phyloP scores from a whole-genome alignment of 1,140 invertebrate genomes.

The Orussus abietinus region DNA sequence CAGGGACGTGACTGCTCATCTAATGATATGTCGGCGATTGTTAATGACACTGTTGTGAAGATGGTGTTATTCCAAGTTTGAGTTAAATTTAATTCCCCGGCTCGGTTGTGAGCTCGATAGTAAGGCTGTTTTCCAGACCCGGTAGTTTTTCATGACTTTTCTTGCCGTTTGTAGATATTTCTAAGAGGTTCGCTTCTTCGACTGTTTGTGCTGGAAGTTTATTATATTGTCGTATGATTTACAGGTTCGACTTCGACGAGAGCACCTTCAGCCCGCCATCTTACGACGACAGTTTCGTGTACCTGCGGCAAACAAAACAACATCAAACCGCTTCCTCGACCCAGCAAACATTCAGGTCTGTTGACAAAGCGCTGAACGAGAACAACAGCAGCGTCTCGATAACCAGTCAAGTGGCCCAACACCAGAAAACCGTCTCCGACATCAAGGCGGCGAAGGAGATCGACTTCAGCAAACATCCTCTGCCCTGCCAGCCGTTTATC shows the following conservation, averaged over 20 bases:
- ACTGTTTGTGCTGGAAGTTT: neutral
- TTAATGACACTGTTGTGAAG: too few relatives aligned
- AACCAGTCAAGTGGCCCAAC: constrained; percentile 24
- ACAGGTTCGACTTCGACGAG: constrained; percentile 66
- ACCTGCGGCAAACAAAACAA: constrained; percentile 58
- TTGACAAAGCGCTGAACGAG: constrained; percentile 35
- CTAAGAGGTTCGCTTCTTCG: neutral
- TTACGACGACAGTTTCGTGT: constrained; percentile 68
- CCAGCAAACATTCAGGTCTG: constrained; percentile 34
- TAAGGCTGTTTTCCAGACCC: neutral
- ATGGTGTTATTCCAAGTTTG: too few relatives aligned
- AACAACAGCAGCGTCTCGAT: constrained; percentile 22
- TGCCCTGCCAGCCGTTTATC: constrained; percentile 64
- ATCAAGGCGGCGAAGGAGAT: constrained; percentile 41
- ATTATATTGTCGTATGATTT: constrained; percentile 33
- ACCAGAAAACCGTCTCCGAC: constrained; percentile 14
- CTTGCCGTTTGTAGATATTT: too few relatives aligned
- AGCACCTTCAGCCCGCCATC: constrained; percentile 66
- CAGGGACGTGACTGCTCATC: too few relatives aligned
- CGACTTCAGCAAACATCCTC: constrained; percentile 64
- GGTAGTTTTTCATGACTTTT: neutral
- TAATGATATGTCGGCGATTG: too few relatives aligned
- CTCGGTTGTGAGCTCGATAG: neutral
- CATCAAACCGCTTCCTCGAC: constrained; percentile 19
- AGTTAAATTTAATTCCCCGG: too few relatives aligned